Base-by-base conservation (phyloP, 2,113 vertebrate species). In the Ammodytes marinus region DNA sequence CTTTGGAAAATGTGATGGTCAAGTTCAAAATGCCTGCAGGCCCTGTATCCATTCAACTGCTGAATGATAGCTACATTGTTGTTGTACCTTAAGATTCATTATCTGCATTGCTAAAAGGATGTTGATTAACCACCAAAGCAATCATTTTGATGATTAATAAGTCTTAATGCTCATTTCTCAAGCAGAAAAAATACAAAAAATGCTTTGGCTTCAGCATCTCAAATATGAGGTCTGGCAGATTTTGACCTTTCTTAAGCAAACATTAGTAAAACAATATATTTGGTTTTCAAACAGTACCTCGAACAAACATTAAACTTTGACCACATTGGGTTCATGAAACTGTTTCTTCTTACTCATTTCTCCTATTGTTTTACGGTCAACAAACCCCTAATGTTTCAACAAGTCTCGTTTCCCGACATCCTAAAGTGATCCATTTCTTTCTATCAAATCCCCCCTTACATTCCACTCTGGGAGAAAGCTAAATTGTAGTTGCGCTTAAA, bases 401-500 rank as follows among this genome's bases (percentile, higher is more conserved):
- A 4, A 6, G 19, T 57, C 39, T 10, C 64, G 27, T 12, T 42
- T 8, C 14, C 2, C 15, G 8, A 37, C 47, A 53, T 45, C 1
- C 17, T 0, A 2, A 49, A 52, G 10, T 54, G 17, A 42, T 65
- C 10, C 10, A 42, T 15, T 43, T 37, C 14, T 39, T 52, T 50
- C 57, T 12, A 7, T 27, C 4, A 49, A 67, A 65, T 57, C 35
- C 4, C 43, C 0, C 52, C 47, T 13, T 10, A 11, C 47, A 6
- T 69, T 69, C 2, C 0, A 42, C 5, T 58, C 4, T 57, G 49
- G 8, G 8, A 63, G 40, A 39, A 8, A 13, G 27, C 17, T 40
- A n/a, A 83, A 78, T 53, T 61, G 69, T 19, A 53, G 43, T 61
- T 75, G 43, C 60, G 52, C 74, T 65, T 76, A 69, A 47, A 80